Evolutionary conservation across 2,797 vertebrate species (phyloP), one percentile per base, ranked within the genome.

Genomic region (Onychomys torridus): DNA sequence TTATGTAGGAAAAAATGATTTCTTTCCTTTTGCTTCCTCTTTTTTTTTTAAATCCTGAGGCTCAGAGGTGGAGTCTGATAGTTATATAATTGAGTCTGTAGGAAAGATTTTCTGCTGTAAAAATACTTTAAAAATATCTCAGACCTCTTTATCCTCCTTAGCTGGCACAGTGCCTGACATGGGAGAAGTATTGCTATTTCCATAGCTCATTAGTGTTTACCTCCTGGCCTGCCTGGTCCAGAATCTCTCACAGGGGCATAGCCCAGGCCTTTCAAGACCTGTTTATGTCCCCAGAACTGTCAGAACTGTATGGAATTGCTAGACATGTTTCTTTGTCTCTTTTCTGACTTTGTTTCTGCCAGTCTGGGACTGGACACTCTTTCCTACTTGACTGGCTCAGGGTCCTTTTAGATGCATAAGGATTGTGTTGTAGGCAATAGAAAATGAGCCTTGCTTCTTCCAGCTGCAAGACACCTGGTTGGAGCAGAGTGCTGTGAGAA

Each of bases 21-120:
- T 88, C 92, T 93, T 81, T 55, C 29, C 37, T 29, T 55, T n/a
- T 69, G 16, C 32, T 34, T 14, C 2, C 4, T 59, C 13, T 86
- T 76, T 84, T 78, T 63, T 83, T 89, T 90, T 73, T 65, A n/a
- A n/a, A 81, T 92, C 77, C 90, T 88, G 65, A 97, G 96, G 83
- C 93, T 94, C 73, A 89, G 93, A 97, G 92, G 96, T 96, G 94
- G 97, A 98, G 95, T 57, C 94, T 97, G 93, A 96, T 96, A 63
- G 95, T 98, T 98, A 98, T 93, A 96, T 98, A 98, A 98, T 97
- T 97, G 94, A 98, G 96, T 96, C 96, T 97, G 96, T 94, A 98
- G 96, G 96, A 97, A 98, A 97, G 95, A 96, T 97, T 97, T 97
- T 88, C 95, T 97, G 92, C 95, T 92, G 91, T 97, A 97, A 98